Evolutionary conservation across 2,797 vertebrate species (phyloP), one percentile per base, ranked within the genome.

Genomic region (Sebastolobus altivelis): DNA sequence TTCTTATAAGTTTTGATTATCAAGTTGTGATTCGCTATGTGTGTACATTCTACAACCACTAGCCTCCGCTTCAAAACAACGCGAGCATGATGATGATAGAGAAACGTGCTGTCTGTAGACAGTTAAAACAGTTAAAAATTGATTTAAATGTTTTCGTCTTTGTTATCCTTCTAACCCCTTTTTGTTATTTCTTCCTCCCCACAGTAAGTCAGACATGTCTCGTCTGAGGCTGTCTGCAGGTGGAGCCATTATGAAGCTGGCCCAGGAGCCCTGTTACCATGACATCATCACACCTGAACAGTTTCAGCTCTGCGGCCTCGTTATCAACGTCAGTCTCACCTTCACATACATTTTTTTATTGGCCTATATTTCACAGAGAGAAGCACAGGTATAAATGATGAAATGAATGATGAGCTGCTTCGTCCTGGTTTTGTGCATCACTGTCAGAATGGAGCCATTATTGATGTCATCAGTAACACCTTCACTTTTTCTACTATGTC

Each of bases 221-320:
- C 97, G 98, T 71, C 95, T 99, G 93, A 96, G 99, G 94, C 94
- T 99, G 94, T 97, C 98, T 75, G 98, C 99, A 84, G 99, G 98
- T 74, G 96, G 98, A 92, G 99, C 99, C 94, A 99, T 99, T 88
- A 97, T 99, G 97, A 99, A 99, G 94, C 94, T 99, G 94, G 98
- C 98, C 76, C 99, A 99, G 93, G 99, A 99, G 89, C 98, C 98
- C 72, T 99, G 98, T 94, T 99, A 99, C 94, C 99, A 99, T 92
- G 99, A 99, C 94, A 99, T 99, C 94, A 99, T 99, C 94, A 99
- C 98, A 70, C 98, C 98, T 70, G 99, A 99, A 93, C 99, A 99
- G 92, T 99, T 99, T 91, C 99, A 99, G 93, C 97, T 99, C 83
- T 99, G 98, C 89, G 99, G 97, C 61, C 96, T 99, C 35, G 99